Evolutionary conservation across 2,797 vertebrate genomes (phyloP).

Genomic region (Xenopus petersii): DNA sequence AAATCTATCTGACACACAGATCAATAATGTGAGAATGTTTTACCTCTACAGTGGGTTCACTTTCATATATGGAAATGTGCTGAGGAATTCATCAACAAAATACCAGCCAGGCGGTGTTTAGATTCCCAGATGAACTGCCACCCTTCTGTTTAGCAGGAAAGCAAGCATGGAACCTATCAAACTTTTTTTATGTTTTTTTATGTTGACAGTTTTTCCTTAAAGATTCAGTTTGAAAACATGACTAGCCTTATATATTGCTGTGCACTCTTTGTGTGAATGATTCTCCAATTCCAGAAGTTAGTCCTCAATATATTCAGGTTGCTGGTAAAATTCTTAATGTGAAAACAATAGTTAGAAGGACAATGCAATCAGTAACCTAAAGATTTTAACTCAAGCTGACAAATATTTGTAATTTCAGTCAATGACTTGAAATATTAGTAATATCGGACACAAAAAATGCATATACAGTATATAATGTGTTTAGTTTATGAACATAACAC

Average conservation of each 20-base stretch:
- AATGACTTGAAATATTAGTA: no score
- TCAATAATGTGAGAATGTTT: neutral
- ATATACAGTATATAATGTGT: no score
- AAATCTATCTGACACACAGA: constrained; percentile 4
- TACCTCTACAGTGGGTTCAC: constrained; percentile 16
- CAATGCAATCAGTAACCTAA: no score
- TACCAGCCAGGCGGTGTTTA: constrained; percentile 27
- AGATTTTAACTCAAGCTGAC: no score
- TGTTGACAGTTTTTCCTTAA: neutral
- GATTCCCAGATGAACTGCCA: constrained; percentile 7
- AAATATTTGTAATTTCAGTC: no score
- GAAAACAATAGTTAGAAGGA: no score
- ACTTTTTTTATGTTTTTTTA: neutral
- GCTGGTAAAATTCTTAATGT: no score
- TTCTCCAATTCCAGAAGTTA: no score
- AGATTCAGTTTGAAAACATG: neutral
- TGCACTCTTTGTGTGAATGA: neutral
- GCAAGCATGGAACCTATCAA: constrained; percentile 11
- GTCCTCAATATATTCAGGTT: no score
- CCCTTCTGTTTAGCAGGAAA: neutral
- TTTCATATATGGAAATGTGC: constrained; percentile 34
- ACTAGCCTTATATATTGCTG: neutral
- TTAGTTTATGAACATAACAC: no score
- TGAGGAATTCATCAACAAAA: constrained; percentile 27
- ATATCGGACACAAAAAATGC: no score